phyloP scores from a whole-genome alignment of 2,888 invertebrate species.

The Ptilodon capucinus region DNA sequence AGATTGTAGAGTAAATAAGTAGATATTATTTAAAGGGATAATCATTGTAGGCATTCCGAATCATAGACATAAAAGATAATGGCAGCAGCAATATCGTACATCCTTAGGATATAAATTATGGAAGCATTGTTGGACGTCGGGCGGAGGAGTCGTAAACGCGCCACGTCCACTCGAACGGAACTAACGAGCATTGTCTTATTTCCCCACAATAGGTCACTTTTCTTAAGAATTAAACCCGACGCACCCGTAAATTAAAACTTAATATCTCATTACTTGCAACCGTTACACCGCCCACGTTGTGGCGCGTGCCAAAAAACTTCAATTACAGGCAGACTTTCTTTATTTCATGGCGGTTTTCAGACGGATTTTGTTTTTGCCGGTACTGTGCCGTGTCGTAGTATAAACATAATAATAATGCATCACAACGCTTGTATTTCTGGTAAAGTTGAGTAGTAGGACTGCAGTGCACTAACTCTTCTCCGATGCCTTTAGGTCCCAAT shows the following conservation, averaged over 20 bases:
- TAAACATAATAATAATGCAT: too few relatives aligned
- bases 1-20: too few relatives aligned
- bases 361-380: conserved; percentile 5
- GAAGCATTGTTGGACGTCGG: conserved; percentile 66
- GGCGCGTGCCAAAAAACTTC: conserved; percentile 61
- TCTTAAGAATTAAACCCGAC: conserved; percentile 71
- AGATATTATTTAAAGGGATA: neutral
- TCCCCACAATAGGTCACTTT: conserved; percentile 78
- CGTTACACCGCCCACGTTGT: conserved; percentile 55
- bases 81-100: conserved; percentile 52
- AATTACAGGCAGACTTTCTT: conserved; percentile 41
- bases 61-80: conserved; percentile 33
- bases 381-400: neutral
- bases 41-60: conserved; percentile 4
- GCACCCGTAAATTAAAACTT: conserved; percentile 77
- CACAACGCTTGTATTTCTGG: too few relatives aligned
- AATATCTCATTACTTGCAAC: conserved; percentile 80
- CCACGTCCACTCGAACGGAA: conserved; percentile 66
- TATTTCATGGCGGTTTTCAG: conserved; percentile 25
- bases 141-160: conserved; percentile 56
- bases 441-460: too few relatives aligned
- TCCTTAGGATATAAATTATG: conserved; percentile 69
- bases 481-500: too few relatives aligned
- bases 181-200: conserved; percentile 78
- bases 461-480: too few relatives aligned